Evolutionary conservation across 2,797 vertebrate genomes (phyloP), one percentile per base, ranked within the genome.

Genomic region (Lepus oiostolus): DNA sequence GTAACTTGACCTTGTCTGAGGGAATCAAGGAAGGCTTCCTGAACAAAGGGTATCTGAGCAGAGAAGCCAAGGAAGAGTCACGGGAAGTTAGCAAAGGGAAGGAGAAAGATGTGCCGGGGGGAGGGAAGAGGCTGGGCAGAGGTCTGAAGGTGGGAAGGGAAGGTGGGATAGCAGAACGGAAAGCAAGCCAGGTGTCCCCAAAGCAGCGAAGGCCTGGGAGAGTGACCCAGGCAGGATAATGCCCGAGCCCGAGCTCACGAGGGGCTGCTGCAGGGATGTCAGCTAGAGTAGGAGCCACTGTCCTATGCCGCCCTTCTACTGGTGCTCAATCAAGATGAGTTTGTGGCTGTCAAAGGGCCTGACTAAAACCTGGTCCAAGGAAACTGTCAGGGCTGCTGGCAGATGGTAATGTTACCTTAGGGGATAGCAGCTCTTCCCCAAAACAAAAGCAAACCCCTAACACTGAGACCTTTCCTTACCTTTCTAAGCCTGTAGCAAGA

Each of bases 1-100:
- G 75, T 47, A 84, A 93, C 22, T 26, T 81, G 26, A 77, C 30
- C 32, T 91, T 24, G 19, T 70, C 22, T 95, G 60, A 92, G 47
- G 52, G 68, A 76, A 47, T 80, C 30, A 94, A 26, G 62, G 52
- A 58, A 89, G 50, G 54, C 19, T 89, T 93, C 77, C 68, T 84
- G 58, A 65, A 94, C 86, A 60, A 94, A 94, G 74, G 65, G 71
- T 76, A 22, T 68, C 76, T 83, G 35, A 91, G 30, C 58, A 93
- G 63, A 94, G 90, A 79, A 84, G 58, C n/a, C 84, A 91, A 77
- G 21, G 79, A 75, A 35, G 16, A 90, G 4, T 81, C 38, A 80
- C 84, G 76, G 54, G 24, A 84, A 84, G 10, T 1, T 65, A 38
- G 63, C 35, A 93, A 83, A 63, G 52, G 28, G 54, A 67, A 91